Percentiles rank a stretch among this genome's conserved stretches.
phyloP scores from a whole-genome alignment of 2,888 invertebrate species.

The Caenorhabditis auriculariae region DNA sequence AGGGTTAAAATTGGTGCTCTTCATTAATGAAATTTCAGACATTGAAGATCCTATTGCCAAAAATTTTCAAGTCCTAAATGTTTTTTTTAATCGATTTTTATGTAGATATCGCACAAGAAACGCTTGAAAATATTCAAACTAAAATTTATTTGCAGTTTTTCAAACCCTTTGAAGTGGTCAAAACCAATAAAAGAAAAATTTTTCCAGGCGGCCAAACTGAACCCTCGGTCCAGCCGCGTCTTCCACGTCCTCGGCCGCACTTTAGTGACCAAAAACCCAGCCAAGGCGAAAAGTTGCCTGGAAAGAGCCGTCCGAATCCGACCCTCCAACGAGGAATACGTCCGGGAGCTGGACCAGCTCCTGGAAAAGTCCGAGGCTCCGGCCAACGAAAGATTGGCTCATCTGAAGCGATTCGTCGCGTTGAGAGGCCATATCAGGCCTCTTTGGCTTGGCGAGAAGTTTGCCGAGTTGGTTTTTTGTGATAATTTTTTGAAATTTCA shows the following conservation, averaged over 20 bases:
- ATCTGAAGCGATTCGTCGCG: conserved; percentile 4
- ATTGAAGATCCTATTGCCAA: no score
- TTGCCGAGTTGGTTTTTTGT: conserved; percentile 16
- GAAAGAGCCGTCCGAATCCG: conserved; percentile 37
- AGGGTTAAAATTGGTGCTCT: no score
- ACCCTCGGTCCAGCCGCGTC: conserved; percentile 26
- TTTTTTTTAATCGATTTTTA: no score
- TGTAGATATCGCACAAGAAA: no score
- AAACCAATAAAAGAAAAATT: no score
- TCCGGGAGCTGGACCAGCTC: conserved; percentile 11
- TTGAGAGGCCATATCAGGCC: conserved; percentile 5
- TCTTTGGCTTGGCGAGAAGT: conserved; percentile 19
- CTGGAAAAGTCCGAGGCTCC: conserved; percentile 2
- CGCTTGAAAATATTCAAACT: no score
- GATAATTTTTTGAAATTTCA: no score
- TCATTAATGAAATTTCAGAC: no score
- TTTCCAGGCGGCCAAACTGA: conserved; percentile 29
- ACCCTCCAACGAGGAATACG: conserved; percentile 30
- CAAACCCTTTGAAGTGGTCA: no score
- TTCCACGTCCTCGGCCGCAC: conserved; percentile 30
- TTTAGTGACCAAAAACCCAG: conserved; percentile 18
- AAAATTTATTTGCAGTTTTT: no score
- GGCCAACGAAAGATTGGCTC: background rate
- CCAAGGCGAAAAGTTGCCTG: conserved; percentile 23
- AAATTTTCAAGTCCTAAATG: no score